Evolutionary conservation across 2,797 vertebrate species (phyloP), one percentile per base, ranked within the genome.

Genomic region (Hyperoplus immaculatus): DNA sequence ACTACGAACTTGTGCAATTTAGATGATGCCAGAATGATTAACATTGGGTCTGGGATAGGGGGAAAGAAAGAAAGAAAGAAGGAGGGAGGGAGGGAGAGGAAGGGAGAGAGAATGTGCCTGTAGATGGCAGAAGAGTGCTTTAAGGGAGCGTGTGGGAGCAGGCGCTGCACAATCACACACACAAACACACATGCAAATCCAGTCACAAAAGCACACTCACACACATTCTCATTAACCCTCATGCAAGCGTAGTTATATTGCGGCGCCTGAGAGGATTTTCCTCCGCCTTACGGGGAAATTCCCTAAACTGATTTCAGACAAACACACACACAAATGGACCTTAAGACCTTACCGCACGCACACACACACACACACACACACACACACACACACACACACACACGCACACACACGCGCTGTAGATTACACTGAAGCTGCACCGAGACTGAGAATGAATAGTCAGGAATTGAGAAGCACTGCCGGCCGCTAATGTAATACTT

Each of bases 101-200:
- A 86, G 79, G 72, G 59, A 76, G 58, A 76, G 75, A 76, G 41
- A 80, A 66, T 72, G 83, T 64, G 91, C 91, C 93, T 94, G 91
- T 90, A 94, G 92, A 94, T 93, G 93, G 92, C 93, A 92, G 91
- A 88, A 94, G 92, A 94, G 92, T 60, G 92, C 93, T 93, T 86
- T 71, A 87, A 89, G 91, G 92, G 73, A 87, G 59, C 47, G 45
- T 69, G 69, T 68, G 63, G 71, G 67, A 80, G 79, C 61, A 63
- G 68, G 65, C 73, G 69, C 47, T 60, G 65, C 59, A 69, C 64
- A 71, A 62, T 21, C 65, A 46, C 47, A 69, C 66, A 64, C 64
- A 63, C 62, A 68, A 43, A 49, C 53, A 39, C 41, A 75, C 15
- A 53, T 59, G 75, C 59, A 78, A 18, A 49, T 13, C 18, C 42